Evolutionary conservation across 2,113 vertebrate species (phyloP), one percentile per base, ranked within the genome.

Genomic region (Chaetura pelagica): DNA sequence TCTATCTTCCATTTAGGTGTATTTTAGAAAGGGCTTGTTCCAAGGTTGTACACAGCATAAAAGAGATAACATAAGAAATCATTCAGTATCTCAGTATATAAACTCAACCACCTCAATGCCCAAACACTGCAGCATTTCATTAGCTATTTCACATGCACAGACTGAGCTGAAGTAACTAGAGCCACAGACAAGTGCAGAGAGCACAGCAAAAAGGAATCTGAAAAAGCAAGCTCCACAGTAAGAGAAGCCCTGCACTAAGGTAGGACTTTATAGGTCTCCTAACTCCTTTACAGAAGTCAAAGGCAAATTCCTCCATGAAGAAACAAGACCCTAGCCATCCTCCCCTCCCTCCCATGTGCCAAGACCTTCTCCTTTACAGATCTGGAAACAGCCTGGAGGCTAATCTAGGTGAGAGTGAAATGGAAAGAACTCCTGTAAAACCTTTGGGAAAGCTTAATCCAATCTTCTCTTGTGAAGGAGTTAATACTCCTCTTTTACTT

Each of bases 401-500:
- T 91, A 87, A 95, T 87, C 62, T 74, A 95, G 86, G 40, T 3
- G 35, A 55, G 48, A 93, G 40, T 6, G 32, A 63, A 86, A 89
- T 48, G 80, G 90, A 90, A 96, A 81, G 63, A 74, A 69, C 51
- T 90, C 79, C 88, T 55, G 6, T 52, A 63, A 90, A 26, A 84
- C 75, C 59, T 1, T 6, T 66, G 68, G 79, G 63, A 92, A 94
- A 86, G 79, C 68, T 90, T 96, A 97, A 95, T 93, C 92, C 95
- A 92, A 89, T 96, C 76, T 94, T 38, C 94, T 94, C 83, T 34
- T 55, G 85, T 80, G 76, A 94, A 95, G 30, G 76, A 92, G 88
- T 55, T 80, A 73, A 90, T 91, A 94, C 58, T 95, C 79, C 83
- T 76, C 54, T 87, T 87, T 84, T 42, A 32, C 74, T 69, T 79